These are phyloP conservation scores for Enteromius afrohamiltoni DNA, from an alignment of 2,797 vertebrate genomes.

Conservation along the genomic window DNA sequence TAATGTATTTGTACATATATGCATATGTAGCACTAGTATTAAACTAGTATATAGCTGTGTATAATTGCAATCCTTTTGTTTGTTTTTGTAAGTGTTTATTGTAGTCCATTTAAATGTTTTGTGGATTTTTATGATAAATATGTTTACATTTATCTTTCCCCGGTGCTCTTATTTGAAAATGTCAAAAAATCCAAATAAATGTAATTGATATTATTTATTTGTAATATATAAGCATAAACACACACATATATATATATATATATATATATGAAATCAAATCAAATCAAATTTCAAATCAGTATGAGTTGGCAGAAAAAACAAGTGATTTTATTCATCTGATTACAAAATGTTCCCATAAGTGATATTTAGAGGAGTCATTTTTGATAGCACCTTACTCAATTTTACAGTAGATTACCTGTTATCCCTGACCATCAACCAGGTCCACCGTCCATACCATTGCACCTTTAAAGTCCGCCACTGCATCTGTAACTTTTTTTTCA, in stretches of 20 bases:
- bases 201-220: not conserved
- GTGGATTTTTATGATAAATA: not conserved
- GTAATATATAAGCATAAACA: not conserved
- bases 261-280: not conserved
- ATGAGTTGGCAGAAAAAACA: not conserved
- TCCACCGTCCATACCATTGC: conserved; percentile 72
- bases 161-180: not conserved
- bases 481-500: conserved; percentile 57
- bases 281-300: not conserved
- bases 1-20: not conserved
- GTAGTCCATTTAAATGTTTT: not conserved
- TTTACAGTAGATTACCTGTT: not conserved
- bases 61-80: not conserved
- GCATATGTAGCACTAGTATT: not conserved
- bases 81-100: not conserved
- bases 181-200: not conserved
- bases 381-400: not conserved
- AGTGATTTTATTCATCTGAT: too few relatives aligned
- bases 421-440: conserved; percentile 71
- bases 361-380: not conserved
- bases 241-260: not conserved
- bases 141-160: conserved; percentile 26
- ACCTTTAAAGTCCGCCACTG: conserved; percentile 75
- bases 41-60: too few relatives aligned
- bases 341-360: not conserved